Evolutionary conservation across 2,888 invertebrate species (phyloP).

Genomic region (Napeogenes inachia): DNA sequence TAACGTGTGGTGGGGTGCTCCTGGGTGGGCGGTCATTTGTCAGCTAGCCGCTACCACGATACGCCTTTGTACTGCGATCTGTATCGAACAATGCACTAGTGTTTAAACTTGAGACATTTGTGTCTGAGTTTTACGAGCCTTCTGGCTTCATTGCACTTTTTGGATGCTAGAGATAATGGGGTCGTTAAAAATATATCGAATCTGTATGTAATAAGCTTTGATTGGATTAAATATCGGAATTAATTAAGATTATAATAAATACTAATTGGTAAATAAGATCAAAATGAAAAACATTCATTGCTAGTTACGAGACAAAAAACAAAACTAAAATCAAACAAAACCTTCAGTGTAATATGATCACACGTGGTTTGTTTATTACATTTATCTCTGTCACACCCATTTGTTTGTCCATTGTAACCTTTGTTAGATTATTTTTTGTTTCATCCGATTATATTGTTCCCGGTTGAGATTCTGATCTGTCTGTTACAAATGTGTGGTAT

Average conservation of each 20-base stretch:
- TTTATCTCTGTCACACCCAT: constrained; percentile 43
- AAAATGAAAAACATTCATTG: neutral
- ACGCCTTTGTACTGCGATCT: constrained; percentile 56
- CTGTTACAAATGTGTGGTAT: constrained; percentile 40
- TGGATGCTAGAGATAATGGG: constrained; percentile 12
- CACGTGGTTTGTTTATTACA: constrained; percentile 34
- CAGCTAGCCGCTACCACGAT: constrained; percentile 63
- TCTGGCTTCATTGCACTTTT: neutral
- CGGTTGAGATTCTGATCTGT: constrained; percentile 51
- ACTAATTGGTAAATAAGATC: no score
- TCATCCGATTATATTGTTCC: constrained; percentile 63
- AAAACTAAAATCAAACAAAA: neutral
- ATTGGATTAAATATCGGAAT: no score
- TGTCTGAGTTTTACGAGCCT: constrained; percentile 24
- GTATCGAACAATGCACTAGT: constrained; percentile 66
- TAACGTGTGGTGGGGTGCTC: constrained; percentile 20
- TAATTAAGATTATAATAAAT: no score
- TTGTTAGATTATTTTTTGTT: constrained; percentile 46
- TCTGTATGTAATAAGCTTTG: no score
- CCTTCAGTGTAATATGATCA: constrained; percentile 28
- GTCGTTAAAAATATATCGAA: no score
- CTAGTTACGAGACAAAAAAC: neutral
- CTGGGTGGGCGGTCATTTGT: constrained; percentile 72
- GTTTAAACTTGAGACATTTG: constrained; percentile 67
- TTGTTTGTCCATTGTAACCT: constrained; percentile 49